Percentiles rank a stretch among this genome's conserved stretches.
Conservation (phyloP, 1,140 invertebrate genomes). For the Eupristina koningsbergeri region DNA sequence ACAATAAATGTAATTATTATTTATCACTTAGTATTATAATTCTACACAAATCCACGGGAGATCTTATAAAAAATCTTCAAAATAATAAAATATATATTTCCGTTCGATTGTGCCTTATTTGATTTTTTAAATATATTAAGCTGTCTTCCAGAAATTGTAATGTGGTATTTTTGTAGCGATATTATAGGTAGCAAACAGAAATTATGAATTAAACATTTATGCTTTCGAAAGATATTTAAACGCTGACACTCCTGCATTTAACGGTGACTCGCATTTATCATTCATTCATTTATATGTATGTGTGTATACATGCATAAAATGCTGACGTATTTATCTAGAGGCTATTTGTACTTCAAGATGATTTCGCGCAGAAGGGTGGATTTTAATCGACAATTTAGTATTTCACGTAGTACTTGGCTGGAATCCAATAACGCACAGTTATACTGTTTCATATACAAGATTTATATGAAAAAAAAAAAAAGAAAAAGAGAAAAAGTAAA, state of each 20-base stretch:
- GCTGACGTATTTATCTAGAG: not conserved
- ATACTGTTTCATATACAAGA: not conserved
- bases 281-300: not conserved
- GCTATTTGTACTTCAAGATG: constrained; percentile 45
- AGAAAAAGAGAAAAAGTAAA: too few relatives aligned
- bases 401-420: constrained; percentile 15
- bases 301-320: not conserved
- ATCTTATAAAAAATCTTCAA: too few relatives aligned
- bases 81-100: not conserved
- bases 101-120: not conserved
- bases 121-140: not conserved
- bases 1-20: too few relatives aligned
- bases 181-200: not conserved
- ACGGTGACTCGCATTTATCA: not conserved
- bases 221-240: not conserved
- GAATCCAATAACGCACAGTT: not conserved
- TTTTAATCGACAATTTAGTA: constrained; percentile 49
- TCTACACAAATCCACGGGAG: too few relatives aligned
- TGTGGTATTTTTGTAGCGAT: not conserved
- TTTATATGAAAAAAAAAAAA: not conserved
- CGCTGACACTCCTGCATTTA: not conserved
- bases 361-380: constrained; percentile 5
- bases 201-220: constrained; percentile 8
- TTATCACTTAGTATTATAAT: too few relatives aligned
- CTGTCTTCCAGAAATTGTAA: not conserved